phyloP scores from a whole-genome alignment of 2,888 invertebrate species.

The Brachynemurus nebulosus region DNA sequence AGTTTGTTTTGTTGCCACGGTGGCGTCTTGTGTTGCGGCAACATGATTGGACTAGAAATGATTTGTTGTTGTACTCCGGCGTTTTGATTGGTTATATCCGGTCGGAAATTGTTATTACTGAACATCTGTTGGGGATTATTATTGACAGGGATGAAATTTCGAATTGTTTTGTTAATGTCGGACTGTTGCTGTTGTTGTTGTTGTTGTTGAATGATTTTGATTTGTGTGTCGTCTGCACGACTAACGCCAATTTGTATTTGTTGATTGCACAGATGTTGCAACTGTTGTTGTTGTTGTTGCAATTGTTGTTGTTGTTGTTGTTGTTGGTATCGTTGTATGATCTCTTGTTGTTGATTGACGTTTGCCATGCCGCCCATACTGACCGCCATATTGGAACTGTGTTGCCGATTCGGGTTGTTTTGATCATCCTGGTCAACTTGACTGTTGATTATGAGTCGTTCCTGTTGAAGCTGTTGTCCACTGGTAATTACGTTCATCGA shows the following conservation, averaged over 20 bases:
- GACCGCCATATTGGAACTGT: not conserved
- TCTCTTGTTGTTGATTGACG: conserved; percentile 20
- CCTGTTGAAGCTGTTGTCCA: conserved; percentile 13
- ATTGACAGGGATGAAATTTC: conserved; percentile 31
- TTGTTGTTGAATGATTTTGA: conserved; percentile 17
- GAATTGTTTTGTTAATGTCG: conserved; percentile 36
- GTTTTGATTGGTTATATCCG: not conserved
- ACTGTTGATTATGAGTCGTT: conserved; percentile 10
- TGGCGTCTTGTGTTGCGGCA: conserved; percentile 39
- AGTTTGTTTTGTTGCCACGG: conserved; percentile 41
- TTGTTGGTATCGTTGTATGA: conserved; percentile 21
- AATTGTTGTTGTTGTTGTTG: conserved; percentile 15
- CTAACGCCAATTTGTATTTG: conserved; percentile 12
- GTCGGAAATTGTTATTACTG: conserved; percentile 20
- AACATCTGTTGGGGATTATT: conserved; percentile 15
- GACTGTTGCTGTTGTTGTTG: conserved; percentile 37
- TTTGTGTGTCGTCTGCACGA: conserved; percentile 14
- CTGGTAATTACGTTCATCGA: not conserved
- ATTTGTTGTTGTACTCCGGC: conserved; percentile 22
- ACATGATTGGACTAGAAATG: conserved; percentile 32
- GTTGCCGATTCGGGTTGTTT: not conserved
- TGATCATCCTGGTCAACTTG: not conserved
- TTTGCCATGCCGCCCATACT: not conserved
- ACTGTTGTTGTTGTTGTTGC: not conserved
- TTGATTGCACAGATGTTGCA: conserved; percentile 5